phyloP scores from a whole-genome alignment of 1,140 invertebrate genomes.

The Carcinoscorpius rotundicauda region DNA sequence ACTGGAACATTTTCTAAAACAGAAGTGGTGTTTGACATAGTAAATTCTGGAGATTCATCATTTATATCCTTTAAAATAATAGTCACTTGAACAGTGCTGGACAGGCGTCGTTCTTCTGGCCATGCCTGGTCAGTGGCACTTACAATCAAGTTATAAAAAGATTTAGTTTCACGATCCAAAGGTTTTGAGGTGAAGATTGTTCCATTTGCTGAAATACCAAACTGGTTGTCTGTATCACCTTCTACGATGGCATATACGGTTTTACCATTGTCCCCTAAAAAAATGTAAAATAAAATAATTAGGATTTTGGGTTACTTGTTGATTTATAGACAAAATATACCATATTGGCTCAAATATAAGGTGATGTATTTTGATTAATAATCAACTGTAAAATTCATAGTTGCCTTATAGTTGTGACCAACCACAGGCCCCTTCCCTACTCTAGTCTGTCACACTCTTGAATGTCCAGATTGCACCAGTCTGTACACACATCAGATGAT shows the following conservation, averaged over 20 bases:
- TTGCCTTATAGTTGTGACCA: too few species aligned
- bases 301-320: not conserved
- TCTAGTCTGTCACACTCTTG: too few species aligned
- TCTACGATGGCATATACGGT: conserved; percentile 59
- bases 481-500: too few species aligned
- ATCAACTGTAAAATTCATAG: too few species aligned
- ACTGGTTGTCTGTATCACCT: conserved; percentile 64
- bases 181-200: conserved; percentile 57
- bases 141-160: conserved; percentile 65
- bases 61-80: conserved; percentile 84
- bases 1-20: conserved; percentile 71
- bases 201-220: conserved; percentile 63
- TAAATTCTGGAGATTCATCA: conserved; percentile 83
- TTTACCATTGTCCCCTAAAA: conserved; percentile 59
- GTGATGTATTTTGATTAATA: too few species aligned
- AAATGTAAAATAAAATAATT: not conserved
- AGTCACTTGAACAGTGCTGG: conserved; percentile 70
- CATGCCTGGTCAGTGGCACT: conserved; percentile 62
- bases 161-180: conserved; percentile 63
- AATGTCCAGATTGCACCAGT: too few species aligned
- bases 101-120: conserved; percentile 51
- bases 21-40: conserved; percentile 59
- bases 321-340: too few species aligned
- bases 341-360: too few species aligned
- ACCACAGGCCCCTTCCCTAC: too few species aligned